These are phyloP conservation scores for Cephalopachus bancanus DNA, from an alignment of 2,797 vertebrate species.

Conservation along the genomic window DNA sequence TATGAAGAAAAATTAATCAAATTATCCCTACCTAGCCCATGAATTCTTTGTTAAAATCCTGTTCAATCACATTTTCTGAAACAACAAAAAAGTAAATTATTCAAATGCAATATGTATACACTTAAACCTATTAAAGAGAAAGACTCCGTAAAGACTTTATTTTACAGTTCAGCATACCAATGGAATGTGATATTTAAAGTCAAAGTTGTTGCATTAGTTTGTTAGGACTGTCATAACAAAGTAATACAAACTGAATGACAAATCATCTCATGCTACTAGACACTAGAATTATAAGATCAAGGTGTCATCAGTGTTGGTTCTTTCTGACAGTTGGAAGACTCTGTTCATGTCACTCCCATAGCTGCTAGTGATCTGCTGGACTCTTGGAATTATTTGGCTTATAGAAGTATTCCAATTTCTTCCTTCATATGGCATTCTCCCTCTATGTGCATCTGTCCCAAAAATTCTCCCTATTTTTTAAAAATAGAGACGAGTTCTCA, in stretches of 20 bases:
- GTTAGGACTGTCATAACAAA: background rate
- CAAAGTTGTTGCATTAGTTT: background rate
- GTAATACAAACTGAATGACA: background rate
- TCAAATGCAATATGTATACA: background rate
- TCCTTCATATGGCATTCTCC: background rate
- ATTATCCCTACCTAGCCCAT: background rate
- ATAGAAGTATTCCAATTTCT: background rate
- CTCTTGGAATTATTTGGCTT: background rate
- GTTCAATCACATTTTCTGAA: constrained; percentile 20
- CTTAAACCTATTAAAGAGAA: constrained; percentile 28
- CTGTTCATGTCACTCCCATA: background rate
- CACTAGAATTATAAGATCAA: background rate
- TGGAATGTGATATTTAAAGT: background rate
- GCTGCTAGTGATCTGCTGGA: background rate
- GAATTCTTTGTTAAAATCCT: constrained; percentile 40
- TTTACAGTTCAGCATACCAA: background rate
- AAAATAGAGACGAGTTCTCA: too few species aligned
- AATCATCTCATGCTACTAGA: background rate
- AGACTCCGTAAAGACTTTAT: background rate
- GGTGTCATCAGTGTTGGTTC: background rate
- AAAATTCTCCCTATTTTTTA: background rate
- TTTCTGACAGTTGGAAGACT: background rate
- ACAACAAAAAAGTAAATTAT: background rate
- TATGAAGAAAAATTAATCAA: too few species aligned
- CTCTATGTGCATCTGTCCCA: background rate